These are phyloP conservation scores for Thunnus thynnus DNA, from an alignment of 2,113 vertebrate species.

Conservation along the genomic window DNA sequence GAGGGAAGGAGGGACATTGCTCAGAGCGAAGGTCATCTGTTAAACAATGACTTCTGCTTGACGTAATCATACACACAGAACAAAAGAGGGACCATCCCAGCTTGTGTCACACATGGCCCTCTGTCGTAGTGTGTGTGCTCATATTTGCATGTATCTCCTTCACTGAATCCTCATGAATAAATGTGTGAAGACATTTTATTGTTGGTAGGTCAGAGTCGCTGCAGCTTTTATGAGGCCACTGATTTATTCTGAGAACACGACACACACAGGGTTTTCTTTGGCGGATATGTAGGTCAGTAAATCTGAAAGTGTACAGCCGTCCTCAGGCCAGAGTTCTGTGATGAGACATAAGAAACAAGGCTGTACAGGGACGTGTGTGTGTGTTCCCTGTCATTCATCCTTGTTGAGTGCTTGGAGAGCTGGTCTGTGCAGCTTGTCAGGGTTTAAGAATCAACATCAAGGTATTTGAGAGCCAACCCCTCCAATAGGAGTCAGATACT, in stretches of 20 bases:
- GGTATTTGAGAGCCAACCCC: background rate
- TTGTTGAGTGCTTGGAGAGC: background rate
- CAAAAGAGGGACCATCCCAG: slow-evolving; percentile 54
- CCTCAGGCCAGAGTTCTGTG: slow-evolving; percentile 27
- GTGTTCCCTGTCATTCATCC: background rate
- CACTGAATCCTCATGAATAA: slow-evolving; percentile 40
- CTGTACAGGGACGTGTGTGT: background rate
- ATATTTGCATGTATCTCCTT: slow-evolving; percentile 28
- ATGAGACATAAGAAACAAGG: background rate
- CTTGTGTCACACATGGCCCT: slow-evolving; percentile 61
- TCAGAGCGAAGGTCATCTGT: slow-evolving; percentile 61
- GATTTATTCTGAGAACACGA: slow-evolving; percentile 52
- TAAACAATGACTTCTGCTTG: slow-evolving; percentile 59
- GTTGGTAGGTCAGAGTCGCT: slow-evolving; percentile 29
- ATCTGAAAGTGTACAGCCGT: slow-evolving; percentile 36
- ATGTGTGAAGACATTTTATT: slow-evolving; percentile 40
- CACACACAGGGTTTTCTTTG: slow-evolving; percentile 12
- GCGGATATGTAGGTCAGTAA: slow-evolving; percentile 52
- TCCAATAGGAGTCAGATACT: too few species aligned
- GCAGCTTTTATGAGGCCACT: slow-evolving; percentile 49
- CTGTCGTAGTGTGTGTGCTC: background rate
- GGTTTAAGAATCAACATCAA: background rate
- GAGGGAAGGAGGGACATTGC: slow-evolving; percentile 19
- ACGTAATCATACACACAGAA: slow-evolving; percentile 41
- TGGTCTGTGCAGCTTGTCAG: background rate